Evolutionary conservation across 2,113 vertebrate genomes (phyloP), one percentile per base, ranked within the genome.

Genomic region (Cavia porcellus): DNA sequence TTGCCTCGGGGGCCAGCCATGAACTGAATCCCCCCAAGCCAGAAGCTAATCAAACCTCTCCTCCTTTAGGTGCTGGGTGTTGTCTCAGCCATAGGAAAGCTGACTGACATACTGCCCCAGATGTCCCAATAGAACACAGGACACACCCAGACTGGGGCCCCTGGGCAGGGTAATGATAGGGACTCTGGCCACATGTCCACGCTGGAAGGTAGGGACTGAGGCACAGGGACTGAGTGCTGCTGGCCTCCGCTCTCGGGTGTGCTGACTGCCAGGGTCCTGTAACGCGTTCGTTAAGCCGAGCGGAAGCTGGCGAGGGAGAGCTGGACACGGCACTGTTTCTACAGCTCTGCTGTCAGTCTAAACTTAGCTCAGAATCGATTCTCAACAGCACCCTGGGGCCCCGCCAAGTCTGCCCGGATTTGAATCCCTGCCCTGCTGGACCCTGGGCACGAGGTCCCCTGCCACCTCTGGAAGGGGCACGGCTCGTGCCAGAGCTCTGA

Each of bases 391-490:
- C 3, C 11, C 70, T 1, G 11, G 12, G 77, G 61, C 9, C n/a
- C 5, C 3, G 57, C 45, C 38, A 20, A 5, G 42, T 11, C 77
- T 7, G 82, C 55, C 38, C 10, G 87, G 80, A 20, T 38, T 57
- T 30, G 57, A 47, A 6, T 89, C 30, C 45, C 59, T 3, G 3
- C 7, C 25, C 55, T 28, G 19, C 12, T 20, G 0, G 7, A 2
- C 6, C 0, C 42, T 1, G 19, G 20, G 0, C 35, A 1, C 0
- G 35, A 45, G 80, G n/a, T 86, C n/a, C 20, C 14, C 6, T 47
- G 42, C 25, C 45, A 45, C 42, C 42, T 4, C 66, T 0, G 42
- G 64, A 50, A 3, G 52, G 57, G 22, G 66, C 3, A 13, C 57
- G 12, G 3, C 28, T 89, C 42, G 4, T 3, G 45, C 30, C 64